Conservation (phyloP, 2,113 vertebrate species). For the Microtus pennsylvanicus region DNA sequence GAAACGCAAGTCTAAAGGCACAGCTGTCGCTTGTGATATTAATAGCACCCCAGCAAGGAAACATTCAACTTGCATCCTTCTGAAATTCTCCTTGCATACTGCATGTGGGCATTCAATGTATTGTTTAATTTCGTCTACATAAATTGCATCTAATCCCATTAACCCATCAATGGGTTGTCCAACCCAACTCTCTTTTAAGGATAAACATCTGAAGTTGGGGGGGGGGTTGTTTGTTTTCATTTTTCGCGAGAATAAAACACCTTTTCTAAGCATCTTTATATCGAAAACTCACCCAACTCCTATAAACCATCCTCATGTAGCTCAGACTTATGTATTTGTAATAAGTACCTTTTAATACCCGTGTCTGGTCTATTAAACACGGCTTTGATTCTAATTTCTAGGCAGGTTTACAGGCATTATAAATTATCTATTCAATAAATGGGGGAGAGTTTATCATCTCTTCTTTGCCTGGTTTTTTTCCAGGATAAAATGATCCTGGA, state of each 20-base stretch:
- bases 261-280: constrained; percentile 17
- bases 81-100: neutral
- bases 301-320: neutral
- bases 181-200: constrained; percentile 11
- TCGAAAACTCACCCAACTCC: neutral
- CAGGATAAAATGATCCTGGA: constrained; percentile 9
- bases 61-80: neutral
- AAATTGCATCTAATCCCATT: constrained; percentile 15
- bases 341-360: constrained; percentile 25
- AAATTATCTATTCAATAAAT: constrained; percentile 29
- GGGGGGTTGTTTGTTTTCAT: neutral
- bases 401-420: neutral
- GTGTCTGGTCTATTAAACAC: neutral
- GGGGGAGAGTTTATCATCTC: constrained; percentile 14
- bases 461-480: neutral
- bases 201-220: neutral
- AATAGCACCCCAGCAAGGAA: neutral
- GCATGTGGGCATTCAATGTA: neutral
- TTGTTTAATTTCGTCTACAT: neutral
- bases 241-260: neutral
- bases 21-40: neutral
- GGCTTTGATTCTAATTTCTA: constrained; percentile 13
- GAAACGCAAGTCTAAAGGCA: neutral
- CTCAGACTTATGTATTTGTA: neutral
- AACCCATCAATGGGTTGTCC: neutral